Evolutionary conservation across 2,113 vertebrate species (phyloP), one percentile per base, ranked within the genome.

Genomic region (Nycticorax nycticorax): DNA sequence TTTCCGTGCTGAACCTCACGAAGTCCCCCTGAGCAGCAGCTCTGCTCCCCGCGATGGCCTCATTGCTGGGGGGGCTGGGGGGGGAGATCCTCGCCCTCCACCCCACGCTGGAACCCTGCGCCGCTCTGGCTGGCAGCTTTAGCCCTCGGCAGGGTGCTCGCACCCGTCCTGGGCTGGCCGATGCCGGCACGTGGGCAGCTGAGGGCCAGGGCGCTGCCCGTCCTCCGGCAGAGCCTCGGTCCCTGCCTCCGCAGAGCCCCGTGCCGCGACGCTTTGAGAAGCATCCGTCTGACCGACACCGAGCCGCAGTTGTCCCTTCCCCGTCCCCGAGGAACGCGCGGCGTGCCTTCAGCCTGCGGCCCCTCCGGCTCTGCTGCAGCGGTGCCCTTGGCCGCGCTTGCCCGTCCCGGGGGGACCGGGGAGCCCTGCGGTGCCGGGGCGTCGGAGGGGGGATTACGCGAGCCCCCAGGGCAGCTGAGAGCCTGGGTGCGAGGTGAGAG

Each of bases 311-410:
- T 41, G 82, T 92, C 88, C 74, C 88, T 75, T 71, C 18, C 41
- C 21, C 1, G 5, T 66, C 73, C 85, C 71, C 3, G 3, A 13
- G 84, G 95, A 24, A 17, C 0, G 1, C 0, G 3, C 0, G 0
- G 15, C 0, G 4, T 21, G 64, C 57, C 1, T 8, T 35, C 71
- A 71, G 67, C 50, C 66, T 39, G n/a, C 13, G 1, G 68, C 80
- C 76, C 52, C 92, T 55, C 75, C 0, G 0, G 27, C 89, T 73
- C 53, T 41, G 48, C 81, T 59, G 73, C 53, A 3, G 1, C 2
- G 4, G 1, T 66, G 88, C 87, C 89, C 71, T 83, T 45, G 85
- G 66, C 76, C 50, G 62, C 3, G 5, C 71, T 47, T 0, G 0
- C 66, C 63, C 18, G 14, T 55, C 59, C 33, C 1, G 39, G 0